These are phyloP conservation scores for Vultur gryphus DNA, from an alignment of 2,797 vertebrate genomes.

Conservation along the genomic window DNA sequence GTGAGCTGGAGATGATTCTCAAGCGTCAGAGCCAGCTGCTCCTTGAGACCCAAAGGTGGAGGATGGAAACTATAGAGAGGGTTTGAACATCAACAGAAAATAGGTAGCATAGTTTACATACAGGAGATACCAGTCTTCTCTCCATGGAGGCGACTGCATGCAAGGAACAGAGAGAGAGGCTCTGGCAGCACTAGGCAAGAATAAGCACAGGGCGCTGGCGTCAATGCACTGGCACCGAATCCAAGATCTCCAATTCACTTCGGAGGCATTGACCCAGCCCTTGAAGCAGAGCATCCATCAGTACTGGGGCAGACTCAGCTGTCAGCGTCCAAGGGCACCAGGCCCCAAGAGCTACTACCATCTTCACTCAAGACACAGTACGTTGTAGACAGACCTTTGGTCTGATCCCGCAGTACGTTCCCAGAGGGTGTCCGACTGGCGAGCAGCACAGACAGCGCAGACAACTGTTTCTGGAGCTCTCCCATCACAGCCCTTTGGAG, in stretches of 20 bases:
- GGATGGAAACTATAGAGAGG: accelerated
- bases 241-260: not conserved
- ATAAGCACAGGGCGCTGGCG: accelerated
- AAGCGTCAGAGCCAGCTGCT: accelerated
- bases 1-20: not conserved
- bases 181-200: not conserved
- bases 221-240: not conserved
- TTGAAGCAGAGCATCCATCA: not conserved
- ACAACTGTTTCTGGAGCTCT: accelerated
- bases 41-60: not conserved
- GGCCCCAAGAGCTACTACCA: not conserved
- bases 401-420: accelerated
- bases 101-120: accelerated
- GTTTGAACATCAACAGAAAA: not conserved
- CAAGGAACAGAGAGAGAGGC: not conserved
- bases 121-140: not conserved
- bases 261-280: not conserved
- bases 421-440: accelerated
- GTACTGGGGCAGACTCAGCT: no score
- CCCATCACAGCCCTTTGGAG: not conserved
- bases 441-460: accelerated
- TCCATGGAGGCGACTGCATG: accelerated
- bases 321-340: not conserved
- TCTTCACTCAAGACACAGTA: no score
- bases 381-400: accelerated